Evolutionary conservation across 2,888 invertebrate species (phyloP).

Genomic region (Philhelius pedissequus): DNA sequence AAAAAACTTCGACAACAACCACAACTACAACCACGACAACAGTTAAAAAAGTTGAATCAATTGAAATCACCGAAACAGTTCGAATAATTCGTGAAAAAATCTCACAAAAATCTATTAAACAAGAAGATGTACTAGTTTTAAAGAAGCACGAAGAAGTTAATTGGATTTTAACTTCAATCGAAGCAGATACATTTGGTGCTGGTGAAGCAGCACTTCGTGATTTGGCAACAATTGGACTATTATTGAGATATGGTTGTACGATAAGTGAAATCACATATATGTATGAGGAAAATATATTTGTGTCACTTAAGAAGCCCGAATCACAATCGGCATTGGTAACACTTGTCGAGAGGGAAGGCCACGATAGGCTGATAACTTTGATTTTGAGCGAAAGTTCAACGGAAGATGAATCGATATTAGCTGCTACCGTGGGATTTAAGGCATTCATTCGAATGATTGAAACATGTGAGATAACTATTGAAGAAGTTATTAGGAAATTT

Average conservation of each 20-base stretch:
- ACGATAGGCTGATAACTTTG: slow-evolving; percentile 89
- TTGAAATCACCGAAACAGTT: slow-evolving; percentile 80
- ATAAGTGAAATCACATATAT: slow-evolving; percentile 88
- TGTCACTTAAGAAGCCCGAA: slow-evolving; percentile 88
- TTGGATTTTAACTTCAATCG: slow-evolving; percentile 86
- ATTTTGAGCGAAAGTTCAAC: slow-evolving; percentile 89
- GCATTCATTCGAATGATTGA: slow-evolving; percentile 93
- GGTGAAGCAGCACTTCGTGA: slow-evolving; percentile 89
- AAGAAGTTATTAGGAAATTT: slow-evolving; percentile 90
- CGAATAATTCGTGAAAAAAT: slow-evolving; percentile 78
- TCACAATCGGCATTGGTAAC: slow-evolving; percentile 92
- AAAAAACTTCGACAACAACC: slow-evolving; percentile 71
- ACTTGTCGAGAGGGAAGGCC: slow-evolving; percentile 90
- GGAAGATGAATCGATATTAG: slow-evolving; percentile 87
- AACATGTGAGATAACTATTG: slow-evolving; percentile 88
- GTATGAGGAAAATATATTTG: slow-evolving; percentile 89
- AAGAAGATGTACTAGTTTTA: slow-evolving; percentile 81
- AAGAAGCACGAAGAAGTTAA: slow-evolving; percentile 86
- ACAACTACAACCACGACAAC: slow-evolving; percentile 68
- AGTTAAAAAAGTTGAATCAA: slow-evolving; percentile 71
- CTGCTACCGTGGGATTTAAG: slow-evolving; percentile 90
- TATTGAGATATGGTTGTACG: slow-evolving; percentile 87
- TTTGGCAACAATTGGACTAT: slow-evolving; percentile 89
- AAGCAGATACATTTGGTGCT: slow-evolving; percentile 88
- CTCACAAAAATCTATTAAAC: slow-evolving; percentile 76